Percentiles rank a stretch among this genome's conserved stretches.
Conservation (phyloP, 1,140 invertebrate species). For the Dinoponera quadriceps region DNA sequence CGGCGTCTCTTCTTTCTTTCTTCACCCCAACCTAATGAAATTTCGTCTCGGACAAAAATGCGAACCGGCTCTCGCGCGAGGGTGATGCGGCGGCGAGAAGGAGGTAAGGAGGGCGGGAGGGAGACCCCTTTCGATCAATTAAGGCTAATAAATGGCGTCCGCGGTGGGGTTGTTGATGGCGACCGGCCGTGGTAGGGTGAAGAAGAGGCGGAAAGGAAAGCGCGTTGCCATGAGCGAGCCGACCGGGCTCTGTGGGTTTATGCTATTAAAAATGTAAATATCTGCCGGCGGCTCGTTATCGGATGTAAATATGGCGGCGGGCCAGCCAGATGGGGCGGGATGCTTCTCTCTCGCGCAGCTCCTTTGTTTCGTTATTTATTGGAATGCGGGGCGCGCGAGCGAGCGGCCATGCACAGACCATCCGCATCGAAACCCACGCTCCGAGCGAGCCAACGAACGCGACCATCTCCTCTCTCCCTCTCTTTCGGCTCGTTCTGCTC, state of each 20-base stretch:
- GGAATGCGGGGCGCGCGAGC: constrained; percentile 71
- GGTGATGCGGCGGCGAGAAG: background rate
- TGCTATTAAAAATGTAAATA: constrained; percentile 86
- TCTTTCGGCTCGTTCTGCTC: constrained; percentile 6
- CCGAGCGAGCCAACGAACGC: constrained; percentile 25
- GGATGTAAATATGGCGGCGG: constrained; percentile 83
- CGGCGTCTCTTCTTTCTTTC: constrained; percentile 8
- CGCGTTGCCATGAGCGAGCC: constrained; percentile 68
- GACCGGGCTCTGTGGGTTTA: constrained; percentile 81
- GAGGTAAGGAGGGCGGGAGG: background rate
- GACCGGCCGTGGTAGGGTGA: constrained; percentile 59
- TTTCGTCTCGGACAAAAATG: constrained; percentile 71
- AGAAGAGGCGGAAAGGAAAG: constrained; percentile 72
- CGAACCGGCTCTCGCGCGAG: constrained; percentile 61
- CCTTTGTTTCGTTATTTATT: constrained; percentile 85
- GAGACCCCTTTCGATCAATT: constrained; percentile 83
- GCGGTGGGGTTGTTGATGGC: constrained; percentile 71
- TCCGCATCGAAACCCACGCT: constrained; percentile 64
- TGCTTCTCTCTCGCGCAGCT: constrained; percentile 62
- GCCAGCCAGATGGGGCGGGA: constrained; percentile 73
- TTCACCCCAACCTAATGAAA: constrained; percentile 72
- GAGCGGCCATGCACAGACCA: constrained; percentile 3
- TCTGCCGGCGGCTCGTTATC: constrained; percentile 85
- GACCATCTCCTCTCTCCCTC: constrained; percentile 1
- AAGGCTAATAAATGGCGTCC: constrained; percentile 84